Evolutionary conservation across 2,113 vertebrate species (phyloP), one percentile per base, ranked within the genome.

Genomic region (Salvelinus sp.): DNA sequence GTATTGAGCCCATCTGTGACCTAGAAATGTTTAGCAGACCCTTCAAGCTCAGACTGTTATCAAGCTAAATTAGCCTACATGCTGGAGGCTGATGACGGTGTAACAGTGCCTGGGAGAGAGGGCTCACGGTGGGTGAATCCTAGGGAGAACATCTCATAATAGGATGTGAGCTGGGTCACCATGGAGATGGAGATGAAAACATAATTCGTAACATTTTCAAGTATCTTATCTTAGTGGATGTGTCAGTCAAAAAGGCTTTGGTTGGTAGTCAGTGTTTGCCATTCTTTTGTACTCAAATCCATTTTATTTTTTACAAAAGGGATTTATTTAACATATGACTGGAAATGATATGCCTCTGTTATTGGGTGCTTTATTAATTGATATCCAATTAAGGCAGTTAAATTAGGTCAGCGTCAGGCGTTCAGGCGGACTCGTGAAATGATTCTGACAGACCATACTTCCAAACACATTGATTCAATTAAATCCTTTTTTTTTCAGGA

Each of bases 1-100:
- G 80, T 78, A 82, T 75, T 70, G 76, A 88, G 80, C 83, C 82
- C 87, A 87, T 90, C 89, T 90, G 88, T 92, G 88, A 89, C 89
- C 90, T 83, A 87, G 83, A 90, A 44, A 91, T 76, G 86, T 78
- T 88, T 74, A 69, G 86, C 38, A 74, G 80, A 83, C 73, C 78
- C 76, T 89, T 78, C 48, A 69, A 87, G 75, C 82, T 75, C 69
- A 89, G 76, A 78, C 77, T 80, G 82, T 85, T 86, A 90, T 89
- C 82, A 79, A 83, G 83, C 80, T 86, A 87, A 91, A 91, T 90
- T 90, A 90, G 79, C 9, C 38, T 44, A 44, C 38, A 44, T 44
- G 38, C 79, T 50, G 63, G 72, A 69, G 87, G 78, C 76, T 70
- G 54, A 74, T 82, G 82, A 86, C 80, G 85, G 57, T 70, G 74